Conservation (phyloP, 2,113 vertebrate genomes). For the Donacobius atricapilla region DNA sequence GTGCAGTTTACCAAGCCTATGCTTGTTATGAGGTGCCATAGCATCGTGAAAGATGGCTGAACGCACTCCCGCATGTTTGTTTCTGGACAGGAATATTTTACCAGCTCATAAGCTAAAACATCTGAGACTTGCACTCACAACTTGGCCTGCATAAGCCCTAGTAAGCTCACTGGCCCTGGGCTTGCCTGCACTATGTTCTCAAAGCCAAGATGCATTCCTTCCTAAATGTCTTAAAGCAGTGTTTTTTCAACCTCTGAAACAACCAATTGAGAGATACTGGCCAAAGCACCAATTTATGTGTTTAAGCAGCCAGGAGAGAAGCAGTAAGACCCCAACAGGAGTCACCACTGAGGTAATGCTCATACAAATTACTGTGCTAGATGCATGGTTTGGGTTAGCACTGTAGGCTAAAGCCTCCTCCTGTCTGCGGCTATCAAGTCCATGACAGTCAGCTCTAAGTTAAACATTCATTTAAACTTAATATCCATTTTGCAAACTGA, state of each 20-base stretch:
- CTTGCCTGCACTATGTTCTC: background rate
- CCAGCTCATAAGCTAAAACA: background rate
- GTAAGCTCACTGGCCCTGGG: background rate
- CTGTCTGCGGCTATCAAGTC: background rate
- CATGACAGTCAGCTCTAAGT: background rate
- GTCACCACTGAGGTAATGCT: background rate
- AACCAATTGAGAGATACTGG: background rate
- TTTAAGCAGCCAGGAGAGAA: background rate
- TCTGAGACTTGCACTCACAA: background rate
- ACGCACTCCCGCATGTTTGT: rapidly evolving
- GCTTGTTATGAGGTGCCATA: background rate
- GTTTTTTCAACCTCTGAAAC: background rate
- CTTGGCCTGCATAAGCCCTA: background rate
- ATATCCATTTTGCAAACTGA: background rate
- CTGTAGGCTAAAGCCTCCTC: background rate
- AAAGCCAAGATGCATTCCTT: background rate
- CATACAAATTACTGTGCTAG: background rate
- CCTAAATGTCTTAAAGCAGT: background rate
- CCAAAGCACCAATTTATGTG: background rate
- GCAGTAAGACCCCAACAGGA: background rate
- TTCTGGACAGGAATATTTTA: background rate
- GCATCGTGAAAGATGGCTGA: background rate
- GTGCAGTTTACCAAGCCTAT: background rate
- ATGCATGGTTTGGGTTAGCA: background rate
- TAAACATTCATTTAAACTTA: background rate